Evolutionary conservation across 2,888 invertebrate genomes (phyloP), one percentile per base, ranked within the genome.

Genomic region (Zhuqinia jingwanae): DNA sequence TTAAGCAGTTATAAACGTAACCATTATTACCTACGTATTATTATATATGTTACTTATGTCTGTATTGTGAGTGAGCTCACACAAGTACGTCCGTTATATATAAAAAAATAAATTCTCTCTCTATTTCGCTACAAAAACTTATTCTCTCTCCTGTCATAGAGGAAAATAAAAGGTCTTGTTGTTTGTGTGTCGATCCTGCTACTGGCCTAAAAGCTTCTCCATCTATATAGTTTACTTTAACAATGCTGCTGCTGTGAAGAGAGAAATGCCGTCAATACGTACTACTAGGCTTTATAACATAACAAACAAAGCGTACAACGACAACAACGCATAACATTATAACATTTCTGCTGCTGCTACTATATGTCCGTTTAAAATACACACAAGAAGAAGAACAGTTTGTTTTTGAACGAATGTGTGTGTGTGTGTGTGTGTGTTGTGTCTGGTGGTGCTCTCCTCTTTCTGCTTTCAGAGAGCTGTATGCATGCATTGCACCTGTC

Each of bases 401-500:
- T 75, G 50, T 50, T 75, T 75, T 53, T 50, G 3, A 42, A 60
- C 36, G 36, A 36, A n/a, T n/a, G n/a, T n/a, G n/a, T n/a, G 53
- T 36, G 25, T 85, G 73, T 78, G n/a, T n/a, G n/a, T 84, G 58
- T n/a, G 53, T 36, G 25, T 85, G 73, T 78, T 68, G 60, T 80
- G 65, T 73, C 86, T 81, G 30, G 25, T 68, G 45, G 1, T 81
- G 25, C 45, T 47, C 30, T 20, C n/a, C 25, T 30, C 75, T 53
- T 17, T 70, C 20, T 75, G 11, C 15, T 65, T 11, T n/a, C 36
- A 60, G 27, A 27, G 15, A 13, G 60, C 27, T 53, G 27, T 30
- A 27, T 65, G 76, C 65, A 78, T 85, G 85, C 85, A 85, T 78
- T 85, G 85, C 87, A 87, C 87, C 87, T 87, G 87, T 87, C 87